A percentile compares a stretch with the other conserved stretches of the same genome.
phyloP scores from a whole-genome alignment of 1,140 invertebrate species.

The Ladona fulva region DNA sequence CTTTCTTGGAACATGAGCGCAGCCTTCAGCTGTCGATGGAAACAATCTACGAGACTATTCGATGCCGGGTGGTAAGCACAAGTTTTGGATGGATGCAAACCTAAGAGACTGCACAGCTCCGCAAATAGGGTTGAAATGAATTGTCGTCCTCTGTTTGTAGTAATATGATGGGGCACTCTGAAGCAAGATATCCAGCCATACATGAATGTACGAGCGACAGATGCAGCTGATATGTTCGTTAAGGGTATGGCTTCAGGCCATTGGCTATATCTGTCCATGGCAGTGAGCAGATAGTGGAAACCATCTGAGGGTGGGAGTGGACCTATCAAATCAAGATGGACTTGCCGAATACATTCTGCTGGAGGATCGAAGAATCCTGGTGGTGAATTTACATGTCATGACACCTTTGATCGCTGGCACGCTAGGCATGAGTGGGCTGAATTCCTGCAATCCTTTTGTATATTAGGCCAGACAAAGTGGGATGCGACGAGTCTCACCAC shows the following conservation, averaged over 20 bases:
- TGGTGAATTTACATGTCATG: slow-evolving; percentile 19
- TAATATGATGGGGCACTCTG: slow-evolving; percentile 28
- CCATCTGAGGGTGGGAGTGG: slow-evolving; percentile 32
- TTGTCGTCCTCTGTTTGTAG: too few relatives aligned
- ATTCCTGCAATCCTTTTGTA: slow-evolving; percentile 17
- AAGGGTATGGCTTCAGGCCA: slow-evolving; percentile 37
- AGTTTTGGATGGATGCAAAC: too few relatives aligned
- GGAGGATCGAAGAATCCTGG: not conserved
- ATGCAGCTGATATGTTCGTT: slow-evolving; percentile 31
- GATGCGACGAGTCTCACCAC: too few relatives aligned
- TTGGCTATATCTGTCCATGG: slow-evolving; percentile 36
- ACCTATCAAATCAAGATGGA: slow-evolving; percentile 35
- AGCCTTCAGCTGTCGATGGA: too few relatives aligned
- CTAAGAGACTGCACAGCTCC: too few relatives aligned
- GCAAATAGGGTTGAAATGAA: too few relatives aligned
- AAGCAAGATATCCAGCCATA: slow-evolving; percentile 32
- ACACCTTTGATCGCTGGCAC: slow-evolving; percentile 22
- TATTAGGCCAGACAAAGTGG: slow-evolving; percentile 23
- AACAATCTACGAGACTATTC: too few relatives aligned
- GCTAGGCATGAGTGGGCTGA: slow-evolving; percentile 20
- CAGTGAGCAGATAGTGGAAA: slow-evolving; percentile 34
- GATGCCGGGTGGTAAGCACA: too few relatives aligned
- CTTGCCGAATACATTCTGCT: slow-evolving; percentile 27
- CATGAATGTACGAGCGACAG: slow-evolving; percentile 30
- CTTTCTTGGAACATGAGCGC: too few relatives aligned